Evolutionary conservation across 2,888 invertebrate genomes (phyloP), one percentile per base, ranked within the genome.

Genomic region (Anodontia alba): DNA sequence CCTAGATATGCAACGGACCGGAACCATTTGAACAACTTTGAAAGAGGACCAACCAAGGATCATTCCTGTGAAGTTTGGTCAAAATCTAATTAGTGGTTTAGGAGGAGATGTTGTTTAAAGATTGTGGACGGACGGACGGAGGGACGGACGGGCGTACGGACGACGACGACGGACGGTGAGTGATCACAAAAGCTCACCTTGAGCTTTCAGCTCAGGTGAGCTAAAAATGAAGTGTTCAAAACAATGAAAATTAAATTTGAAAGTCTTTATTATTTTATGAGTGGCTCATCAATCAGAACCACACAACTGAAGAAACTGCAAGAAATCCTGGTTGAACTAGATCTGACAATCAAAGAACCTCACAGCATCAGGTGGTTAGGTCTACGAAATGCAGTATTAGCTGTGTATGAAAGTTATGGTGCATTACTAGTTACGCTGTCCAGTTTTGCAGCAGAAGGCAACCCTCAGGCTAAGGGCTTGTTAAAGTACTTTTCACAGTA

Each of bases 281-380:
- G 62, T 80, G 79, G n/a, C 2, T 86, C 81, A 43, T 69, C 76
- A 54, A 31, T 31, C 23, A 75, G 83, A 26, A 80, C 83, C 42
- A 17, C 29, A 8, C 42, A 72, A 7, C 46, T 86, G 15, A 74
- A 83, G 31, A 66, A 83, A 12, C 72, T 83, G 1, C 84, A 86
- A 46, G 36, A 69, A n/a, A 3, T 87, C 8, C 29, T 86, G 31
- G 67, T 83, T n/a, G 84, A 84, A 51, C 80, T 84, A 23, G 72
- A 81, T 42, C 54, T 84, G 17, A 71, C 76, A 7, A 49, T 87
- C 0, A 87, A 86, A 68, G 80, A 84, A 51, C 81, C 84, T 12
- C 75, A 79, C 71, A 76, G 75, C 5, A 75, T 86, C 8, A 51
- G 80, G 12, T 88, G 86, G 86, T 46, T 84, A 17, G 83, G 83